Evolutionary conservation across 2,113 vertebrate species (phyloP).

Genomic region (Nansenia antarctica): DNA sequence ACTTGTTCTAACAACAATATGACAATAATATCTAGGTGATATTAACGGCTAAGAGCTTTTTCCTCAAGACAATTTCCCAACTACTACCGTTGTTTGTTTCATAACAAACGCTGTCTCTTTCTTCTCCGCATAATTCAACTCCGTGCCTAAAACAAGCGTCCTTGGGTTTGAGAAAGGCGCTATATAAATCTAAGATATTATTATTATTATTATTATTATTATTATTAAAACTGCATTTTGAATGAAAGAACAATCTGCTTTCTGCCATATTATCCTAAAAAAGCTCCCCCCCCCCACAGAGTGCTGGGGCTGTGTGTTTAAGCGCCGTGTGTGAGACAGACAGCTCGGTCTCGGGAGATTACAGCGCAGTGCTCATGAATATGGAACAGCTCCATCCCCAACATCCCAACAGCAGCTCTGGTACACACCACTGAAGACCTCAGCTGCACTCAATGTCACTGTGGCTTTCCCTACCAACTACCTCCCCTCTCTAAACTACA

Average conservation of each 20-base stretch:
- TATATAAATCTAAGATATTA: no score
- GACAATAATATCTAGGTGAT: background rate
- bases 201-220: no score
- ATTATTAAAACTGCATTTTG: no score
- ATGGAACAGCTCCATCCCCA: constrained; percentile 49
- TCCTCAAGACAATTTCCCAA: background rate
- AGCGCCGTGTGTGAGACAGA: constrained; percentile 27
- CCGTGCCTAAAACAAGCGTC: no score
- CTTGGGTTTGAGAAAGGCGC: no score
- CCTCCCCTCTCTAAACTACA: background rate
- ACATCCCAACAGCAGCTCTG: constrained; percentile 44
- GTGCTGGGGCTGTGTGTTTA: constrained; percentile 10
- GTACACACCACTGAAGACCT: constrained; percentile 17
- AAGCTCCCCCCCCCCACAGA: no score
- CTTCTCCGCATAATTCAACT: no score
- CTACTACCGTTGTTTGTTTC: background rate
- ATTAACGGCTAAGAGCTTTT: no score
- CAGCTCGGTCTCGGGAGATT: constrained; percentile 38
- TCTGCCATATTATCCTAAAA: no score
- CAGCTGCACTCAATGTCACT: background rate
- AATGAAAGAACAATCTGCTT: no score
- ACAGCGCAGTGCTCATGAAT: constrained; percentile 51
- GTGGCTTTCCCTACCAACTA: background rate
- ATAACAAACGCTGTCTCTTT: no score
- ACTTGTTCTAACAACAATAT: background rate